A percentile compares a stretch with the other conserved stretches of the same genome.
Conservation (phyloP, 2,888 invertebrate genomes). For the Mesorhabditis belari region DNA sequence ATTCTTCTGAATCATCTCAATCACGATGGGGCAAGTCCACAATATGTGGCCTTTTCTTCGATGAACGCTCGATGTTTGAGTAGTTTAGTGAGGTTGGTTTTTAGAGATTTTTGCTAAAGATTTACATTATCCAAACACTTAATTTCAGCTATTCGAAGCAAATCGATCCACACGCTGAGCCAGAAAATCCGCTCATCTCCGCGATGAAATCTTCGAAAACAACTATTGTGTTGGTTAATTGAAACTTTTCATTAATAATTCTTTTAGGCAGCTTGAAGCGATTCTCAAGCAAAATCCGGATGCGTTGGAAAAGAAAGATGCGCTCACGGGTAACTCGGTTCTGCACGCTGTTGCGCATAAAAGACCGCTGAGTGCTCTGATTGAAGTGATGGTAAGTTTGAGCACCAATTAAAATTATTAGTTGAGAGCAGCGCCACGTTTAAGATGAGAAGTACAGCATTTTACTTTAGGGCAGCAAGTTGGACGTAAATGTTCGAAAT, state of each 20-base stretch:
- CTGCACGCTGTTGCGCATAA: slow-evolving; percentile 21
- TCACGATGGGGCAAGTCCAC: slow-evolving; percentile 10
- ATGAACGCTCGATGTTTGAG: slow-evolving; percentile 12
- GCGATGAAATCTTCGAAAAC: slow-evolving; percentile 12
- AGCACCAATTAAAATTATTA: too few species aligned
- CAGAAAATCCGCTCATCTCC: slow-evolving; percentile 15
- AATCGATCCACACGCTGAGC: slow-evolving; percentile 6
- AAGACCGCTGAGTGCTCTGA: slow-evolving; percentile 14
- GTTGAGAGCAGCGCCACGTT: too few species aligned
- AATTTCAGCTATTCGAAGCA: slow-evolving; percentile 10
- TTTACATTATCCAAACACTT: too few species aligned
- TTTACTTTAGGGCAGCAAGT: slow-evolving; percentile 24
- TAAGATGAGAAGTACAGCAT: too few species aligned
- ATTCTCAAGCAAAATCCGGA: slow-evolving; percentile 22
- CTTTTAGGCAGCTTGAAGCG: slow-evolving; percentile 10
- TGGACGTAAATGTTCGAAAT: slow-evolving; percentile 54
- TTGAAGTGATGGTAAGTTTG: slow-evolving; percentile 25
- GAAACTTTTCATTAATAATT: too few species aligned
- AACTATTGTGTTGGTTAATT: too few species aligned
- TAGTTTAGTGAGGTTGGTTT: too few species aligned
- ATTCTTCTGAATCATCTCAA: slow-evolving; percentile 4
- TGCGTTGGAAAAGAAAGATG: slow-evolving; percentile 17
- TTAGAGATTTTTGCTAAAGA: too few species aligned
- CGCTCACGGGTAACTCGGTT: slow-evolving; percentile 25
- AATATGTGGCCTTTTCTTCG: slow-evolving; percentile 13